Evolutionary conservation across 2,113 vertebrate genomes (phyloP).

Genomic region (Zosterops hypoxanthus): DNA sequence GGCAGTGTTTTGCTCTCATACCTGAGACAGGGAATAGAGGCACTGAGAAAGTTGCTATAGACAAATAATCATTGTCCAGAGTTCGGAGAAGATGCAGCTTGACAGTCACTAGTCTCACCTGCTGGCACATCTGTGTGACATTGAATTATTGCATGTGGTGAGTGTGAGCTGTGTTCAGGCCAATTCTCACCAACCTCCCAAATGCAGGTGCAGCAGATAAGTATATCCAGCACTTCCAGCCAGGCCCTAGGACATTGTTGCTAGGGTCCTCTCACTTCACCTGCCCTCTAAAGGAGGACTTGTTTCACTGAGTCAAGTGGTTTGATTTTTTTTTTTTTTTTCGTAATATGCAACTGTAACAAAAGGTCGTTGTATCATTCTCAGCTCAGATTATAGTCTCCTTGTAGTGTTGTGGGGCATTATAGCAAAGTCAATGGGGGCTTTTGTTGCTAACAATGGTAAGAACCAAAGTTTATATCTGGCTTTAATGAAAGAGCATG

Average conservation of each 20-base stretch:
- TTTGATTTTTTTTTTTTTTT: background rate
- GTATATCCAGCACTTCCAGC: background rate
- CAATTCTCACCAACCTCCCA: background rate
- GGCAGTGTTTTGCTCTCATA: background rate
- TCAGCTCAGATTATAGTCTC: background rate
- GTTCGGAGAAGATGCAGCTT: background rate
- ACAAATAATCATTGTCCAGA: background rate
- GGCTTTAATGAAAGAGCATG: background rate
- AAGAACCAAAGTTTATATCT: background rate
- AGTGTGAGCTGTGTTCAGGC: background rate
- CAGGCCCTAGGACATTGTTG: background rate
- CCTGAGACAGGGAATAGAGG: background rate
- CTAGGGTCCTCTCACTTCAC: background rate
- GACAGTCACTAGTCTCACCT: background rate
- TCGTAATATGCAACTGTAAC: background rate
- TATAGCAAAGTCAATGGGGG: background rate
- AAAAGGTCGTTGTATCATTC: background rate
- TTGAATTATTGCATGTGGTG: background rate
- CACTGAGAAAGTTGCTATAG: background rate
- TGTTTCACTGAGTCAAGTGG: background rate
- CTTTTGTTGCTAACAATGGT: background rate
- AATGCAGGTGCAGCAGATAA: background rate
- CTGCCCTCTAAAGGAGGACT: background rate
- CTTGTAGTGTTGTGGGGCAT: background rate
- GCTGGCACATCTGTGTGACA: background rate